A percentile compares a stretch with the other conserved stretches of the same genome.
These are phyloP conservation scores for Drosophila aldrichi DNA, from an alignment of 2,888 invertebrate species.

Conservation along the genomic window DNA sequence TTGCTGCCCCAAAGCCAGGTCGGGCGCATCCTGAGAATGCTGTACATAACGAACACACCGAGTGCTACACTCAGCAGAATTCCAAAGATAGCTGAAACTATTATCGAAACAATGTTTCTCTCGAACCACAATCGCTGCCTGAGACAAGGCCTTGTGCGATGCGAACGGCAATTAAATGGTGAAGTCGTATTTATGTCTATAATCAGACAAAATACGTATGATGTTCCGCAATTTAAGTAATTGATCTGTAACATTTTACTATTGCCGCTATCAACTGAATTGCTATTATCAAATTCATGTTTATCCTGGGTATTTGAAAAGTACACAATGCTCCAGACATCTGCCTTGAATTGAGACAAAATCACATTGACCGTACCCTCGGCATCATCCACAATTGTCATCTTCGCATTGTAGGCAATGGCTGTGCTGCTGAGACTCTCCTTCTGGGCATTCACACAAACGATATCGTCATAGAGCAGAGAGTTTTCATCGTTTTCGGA, in stretches of 20 bases:
- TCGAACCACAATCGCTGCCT: slow-evolving; percentile 59
- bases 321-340: slow-evolving; percentile 37
- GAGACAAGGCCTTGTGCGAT: slow-evolving; percentile 48
- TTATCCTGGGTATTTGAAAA: slow-evolving; percentile 10
- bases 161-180: slow-evolving; percentile 73
- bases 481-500: background rate
- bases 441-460: slow-evolving; percentile 13
- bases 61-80: slow-evolving; percentile 50
- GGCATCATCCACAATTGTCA: slow-evolving; percentile 26
- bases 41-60: slow-evolving; percentile 59
- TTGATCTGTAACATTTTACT: slow-evolving; percentile 12
- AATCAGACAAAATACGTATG: slow-evolving; percentile 72
- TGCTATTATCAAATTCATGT: background rate
- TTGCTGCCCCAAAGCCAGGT: slow-evolving; percentile 59
- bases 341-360: slow-evolving; percentile 10
- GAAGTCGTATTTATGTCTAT: slow-evolving; percentile 37
- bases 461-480: background rate
- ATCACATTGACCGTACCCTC: slow-evolving; percentile 23
- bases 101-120: slow-evolving; percentile 35
- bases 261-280: background rate
- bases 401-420: slow-evolving; percentile 18
- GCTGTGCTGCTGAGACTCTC: background rate
- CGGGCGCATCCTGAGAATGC: slow-evolving; percentile 62
- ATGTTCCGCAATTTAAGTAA: slow-evolving; percentile 31
- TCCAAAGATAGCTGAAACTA: slow-evolving; percentile 48